Evolutionary conservation across 1,140 invertebrate species (phyloP).

Genomic region (Littorina saxatilis): DNA sequence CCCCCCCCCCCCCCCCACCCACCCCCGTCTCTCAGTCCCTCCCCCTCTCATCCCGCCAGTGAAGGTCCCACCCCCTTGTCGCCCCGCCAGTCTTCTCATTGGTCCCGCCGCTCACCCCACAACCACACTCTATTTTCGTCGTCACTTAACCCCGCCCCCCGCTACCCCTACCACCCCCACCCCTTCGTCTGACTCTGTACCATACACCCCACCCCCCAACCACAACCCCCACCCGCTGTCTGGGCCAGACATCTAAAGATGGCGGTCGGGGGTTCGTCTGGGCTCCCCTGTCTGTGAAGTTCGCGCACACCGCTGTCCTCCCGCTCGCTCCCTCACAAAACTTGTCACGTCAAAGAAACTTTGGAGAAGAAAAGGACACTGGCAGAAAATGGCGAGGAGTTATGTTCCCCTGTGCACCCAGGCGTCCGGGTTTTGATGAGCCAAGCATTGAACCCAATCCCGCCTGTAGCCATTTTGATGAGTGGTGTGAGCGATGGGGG

Average conservation of each 20-base stretch:
- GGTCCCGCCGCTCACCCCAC: background rate
- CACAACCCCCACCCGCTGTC: background rate
- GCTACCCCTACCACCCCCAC: background rate
- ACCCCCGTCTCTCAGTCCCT: background rate
- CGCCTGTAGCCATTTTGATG: no score
- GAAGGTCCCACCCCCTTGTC: background rate
- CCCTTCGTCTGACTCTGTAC: background rate
- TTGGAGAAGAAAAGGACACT: no score
- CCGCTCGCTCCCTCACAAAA: no score
- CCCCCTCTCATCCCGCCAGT: background rate
- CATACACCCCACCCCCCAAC: background rate
- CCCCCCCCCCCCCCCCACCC: background rate
- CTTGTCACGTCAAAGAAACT: no score
- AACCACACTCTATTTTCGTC: background rate
- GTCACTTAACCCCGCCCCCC: background rate
- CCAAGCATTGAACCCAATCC: no score
- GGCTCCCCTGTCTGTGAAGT: no score
- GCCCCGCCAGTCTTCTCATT: background rate
- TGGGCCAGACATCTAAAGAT: slow-evolving; percentile 4
- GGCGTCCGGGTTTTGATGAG: no score
- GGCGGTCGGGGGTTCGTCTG: background rate
- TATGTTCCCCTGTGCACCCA: no score
- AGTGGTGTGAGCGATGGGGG: no score
- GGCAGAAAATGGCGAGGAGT: no score
- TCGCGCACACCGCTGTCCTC: no score